phyloP scores from a whole-genome alignment of 2,113 vertebrate species.

The Himantopus leucocephalus region DNA sequence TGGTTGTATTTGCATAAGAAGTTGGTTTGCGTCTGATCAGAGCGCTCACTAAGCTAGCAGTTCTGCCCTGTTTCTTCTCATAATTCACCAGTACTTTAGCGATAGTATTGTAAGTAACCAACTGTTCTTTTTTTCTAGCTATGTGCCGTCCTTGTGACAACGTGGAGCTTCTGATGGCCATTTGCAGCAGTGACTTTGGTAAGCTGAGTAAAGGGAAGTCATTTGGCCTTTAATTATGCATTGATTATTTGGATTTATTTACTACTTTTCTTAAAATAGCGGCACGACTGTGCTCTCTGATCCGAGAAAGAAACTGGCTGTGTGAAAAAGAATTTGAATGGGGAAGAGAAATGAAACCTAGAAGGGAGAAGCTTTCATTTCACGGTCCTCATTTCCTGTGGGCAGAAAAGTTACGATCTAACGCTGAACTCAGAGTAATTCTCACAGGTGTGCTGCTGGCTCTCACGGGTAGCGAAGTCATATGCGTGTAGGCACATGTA shows the following conservation, averaged over 20 bases:
- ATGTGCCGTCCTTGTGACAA: conserved; percentile 79
- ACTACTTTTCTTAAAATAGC: neutral
- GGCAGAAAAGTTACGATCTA: neutral
- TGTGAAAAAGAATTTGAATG: neutral
- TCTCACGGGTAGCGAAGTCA: neutral
- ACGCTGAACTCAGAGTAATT: neutral
- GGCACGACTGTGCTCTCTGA: neutral
- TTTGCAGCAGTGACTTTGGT: conserved; percentile 87
- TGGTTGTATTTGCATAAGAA: neutral
- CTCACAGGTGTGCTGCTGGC: neutral
- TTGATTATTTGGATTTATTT: neutral
- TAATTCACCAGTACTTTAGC: neutral
- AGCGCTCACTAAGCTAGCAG: neutral
- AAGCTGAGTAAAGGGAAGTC: neutral
- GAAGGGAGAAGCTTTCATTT: neutral
- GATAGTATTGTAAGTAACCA: neutral
- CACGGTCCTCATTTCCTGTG: neutral
- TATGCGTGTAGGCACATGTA: rapidly evolving
- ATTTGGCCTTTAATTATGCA: neutral
- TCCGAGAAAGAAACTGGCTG: neutral
- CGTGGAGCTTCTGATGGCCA: conserved; percentile 79
- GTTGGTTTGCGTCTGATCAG: neutral
- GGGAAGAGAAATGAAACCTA: neutral
- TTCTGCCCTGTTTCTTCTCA: neutral
- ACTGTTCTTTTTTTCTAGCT: conserved; percentile 46